phyloP scores from a whole-genome alignment of 1,140 invertebrate genomes.

The Nylanderia fulva region DNA sequence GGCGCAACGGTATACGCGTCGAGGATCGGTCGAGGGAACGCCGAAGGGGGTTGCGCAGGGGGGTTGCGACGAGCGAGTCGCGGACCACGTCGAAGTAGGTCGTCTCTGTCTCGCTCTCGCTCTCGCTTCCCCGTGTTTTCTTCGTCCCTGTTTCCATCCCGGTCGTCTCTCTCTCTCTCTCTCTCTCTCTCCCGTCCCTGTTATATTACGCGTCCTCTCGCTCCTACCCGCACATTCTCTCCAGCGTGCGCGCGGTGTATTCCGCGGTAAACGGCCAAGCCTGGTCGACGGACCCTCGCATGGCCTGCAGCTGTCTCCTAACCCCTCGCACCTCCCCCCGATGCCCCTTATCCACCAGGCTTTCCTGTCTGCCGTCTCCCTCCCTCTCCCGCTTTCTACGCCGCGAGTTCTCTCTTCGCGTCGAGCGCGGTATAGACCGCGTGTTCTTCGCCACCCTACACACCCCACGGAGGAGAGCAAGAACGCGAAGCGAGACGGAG shows the following conservation, averaged over 20 bases:
- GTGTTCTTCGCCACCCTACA: constrained; percentile 69
- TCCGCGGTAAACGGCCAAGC: constrained; percentile 78
- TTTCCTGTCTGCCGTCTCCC: constrained; percentile 47
- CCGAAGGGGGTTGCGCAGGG: constrained; percentile 40
- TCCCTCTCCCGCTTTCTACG: constrained; percentile 30
- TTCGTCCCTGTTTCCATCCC: constrained; percentile 49
- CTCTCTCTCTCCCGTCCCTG: not conserved
- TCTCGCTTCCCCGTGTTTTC: constrained; percentile 44
- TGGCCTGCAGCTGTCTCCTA: constrained; percentile 83
- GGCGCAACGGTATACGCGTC: constrained; percentile 57
- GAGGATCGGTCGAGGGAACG: constrained; percentile 66
- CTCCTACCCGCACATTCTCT: constrained; percentile 24
- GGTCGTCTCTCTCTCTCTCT: constrained; percentile 10
- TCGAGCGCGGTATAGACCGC: constrained; percentile 45
- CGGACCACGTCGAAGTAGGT: constrained; percentile 68
- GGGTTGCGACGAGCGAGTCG: constrained; percentile 66
- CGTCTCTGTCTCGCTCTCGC: constrained; percentile 65
- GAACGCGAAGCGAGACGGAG: constrained; percentile 43
- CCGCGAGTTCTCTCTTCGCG: constrained; percentile 32
- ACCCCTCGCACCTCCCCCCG: constrained; percentile 55
- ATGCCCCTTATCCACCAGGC: constrained; percentile 38
- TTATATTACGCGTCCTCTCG: constrained; percentile 30
- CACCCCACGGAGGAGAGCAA: constrained; percentile 47
- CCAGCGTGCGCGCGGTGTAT: constrained; percentile 65
- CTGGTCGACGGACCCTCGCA: constrained; percentile 78